Percentiles rank a stretch among this genome's conserved stretches.
Evolutionary conservation across 2,113 vertebrate genomes (phyloP).

Genomic region (Anhinga anhinga): DNA sequence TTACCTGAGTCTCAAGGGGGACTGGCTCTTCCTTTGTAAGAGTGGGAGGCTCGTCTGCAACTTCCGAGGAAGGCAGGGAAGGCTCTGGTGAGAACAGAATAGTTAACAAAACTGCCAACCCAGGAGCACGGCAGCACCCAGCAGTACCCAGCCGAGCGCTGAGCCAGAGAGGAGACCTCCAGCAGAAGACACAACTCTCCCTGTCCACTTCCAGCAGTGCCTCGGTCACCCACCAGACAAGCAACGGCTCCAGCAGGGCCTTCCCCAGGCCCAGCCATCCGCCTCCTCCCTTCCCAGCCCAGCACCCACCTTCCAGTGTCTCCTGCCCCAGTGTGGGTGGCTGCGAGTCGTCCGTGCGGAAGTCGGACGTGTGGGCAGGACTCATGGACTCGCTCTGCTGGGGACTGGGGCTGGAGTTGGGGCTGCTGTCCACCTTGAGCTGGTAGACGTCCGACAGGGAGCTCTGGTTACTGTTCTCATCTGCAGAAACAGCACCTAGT

Average conservation of each 20-base stretch:
- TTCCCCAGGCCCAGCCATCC: background rate
- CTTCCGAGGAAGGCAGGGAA: constrained; percentile 85
- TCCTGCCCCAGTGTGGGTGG: constrained; percentile 95
- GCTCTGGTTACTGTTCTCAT: constrained; percentile 99
- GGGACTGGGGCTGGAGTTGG: constrained; percentile 89
- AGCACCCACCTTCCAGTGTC: constrained; percentile 84
- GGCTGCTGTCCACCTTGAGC: constrained; percentile 93
- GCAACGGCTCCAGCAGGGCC: background rate
- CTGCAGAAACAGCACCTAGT: constrained; percentile 73
- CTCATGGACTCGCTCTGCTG: constrained; percentile 91
- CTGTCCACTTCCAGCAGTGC: background rate
- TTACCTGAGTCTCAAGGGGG: constrained; percentile 80
- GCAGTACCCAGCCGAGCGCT: background rate
- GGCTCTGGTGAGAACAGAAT: constrained; percentile 76
- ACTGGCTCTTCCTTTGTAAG: constrained; percentile 94
- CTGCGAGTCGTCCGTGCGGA: constrained; percentile 91
- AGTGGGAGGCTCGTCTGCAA: constrained; percentile 95
- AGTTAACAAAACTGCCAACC: background rate
- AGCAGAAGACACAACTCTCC: background rate
- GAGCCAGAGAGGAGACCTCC: background rate
- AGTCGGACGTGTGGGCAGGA: constrained; percentile 84
- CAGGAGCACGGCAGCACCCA: background rate
- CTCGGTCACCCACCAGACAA: fast-evolving
- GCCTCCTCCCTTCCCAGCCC: background rate
- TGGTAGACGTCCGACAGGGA: constrained; percentile 92